A percentile compares a stretch with the other conserved stretches of the same genome.
These are phyloP conservation scores for Choloepus didactylus DNA, from an alignment of 2,797 vertebrate species.

Conservation along the genomic window DNA sequence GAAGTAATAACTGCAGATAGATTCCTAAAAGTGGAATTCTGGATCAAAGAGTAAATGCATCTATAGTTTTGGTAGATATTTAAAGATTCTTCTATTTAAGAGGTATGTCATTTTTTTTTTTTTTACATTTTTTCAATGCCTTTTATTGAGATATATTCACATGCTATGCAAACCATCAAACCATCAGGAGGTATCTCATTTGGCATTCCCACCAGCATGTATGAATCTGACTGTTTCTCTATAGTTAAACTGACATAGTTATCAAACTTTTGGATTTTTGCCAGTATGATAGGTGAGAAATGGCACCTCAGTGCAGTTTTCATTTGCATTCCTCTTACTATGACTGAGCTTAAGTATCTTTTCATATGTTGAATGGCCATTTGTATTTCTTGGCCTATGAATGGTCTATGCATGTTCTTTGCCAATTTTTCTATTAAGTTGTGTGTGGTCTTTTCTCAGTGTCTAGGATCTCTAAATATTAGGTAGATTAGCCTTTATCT, in stretches of 20 bases:
- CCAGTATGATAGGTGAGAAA: not conserved
- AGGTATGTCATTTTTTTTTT: not conserved
- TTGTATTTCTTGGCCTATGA: not conserved
- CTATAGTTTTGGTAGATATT: not conserved
- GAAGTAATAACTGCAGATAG: not conserved
- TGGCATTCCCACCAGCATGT: not conserved
- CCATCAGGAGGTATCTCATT: too few species aligned
- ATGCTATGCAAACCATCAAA: too few species aligned
- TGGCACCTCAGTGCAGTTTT: too few species aligned
- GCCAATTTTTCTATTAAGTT: not conserved
- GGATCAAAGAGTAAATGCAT: not conserved
- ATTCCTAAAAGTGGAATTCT: not conserved
- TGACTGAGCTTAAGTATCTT: not conserved
- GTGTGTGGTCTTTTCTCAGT: not conserved
- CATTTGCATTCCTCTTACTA: not conserved
- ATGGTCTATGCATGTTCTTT: not conserved
- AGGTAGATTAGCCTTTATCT: not conserved
- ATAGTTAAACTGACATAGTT: not conserved
- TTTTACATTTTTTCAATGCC: too few species aligned
- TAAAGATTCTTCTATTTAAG: not conserved
- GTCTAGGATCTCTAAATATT: not conserved
- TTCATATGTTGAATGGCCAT: not conserved
- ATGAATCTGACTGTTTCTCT: not conserved
- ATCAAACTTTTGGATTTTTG: not conserved
- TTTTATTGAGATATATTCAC: too few species aligned